Base-by-base conservation (phyloP, 2,888 invertebrate species). In the Aphidoletes aphidimyza region DNA sequence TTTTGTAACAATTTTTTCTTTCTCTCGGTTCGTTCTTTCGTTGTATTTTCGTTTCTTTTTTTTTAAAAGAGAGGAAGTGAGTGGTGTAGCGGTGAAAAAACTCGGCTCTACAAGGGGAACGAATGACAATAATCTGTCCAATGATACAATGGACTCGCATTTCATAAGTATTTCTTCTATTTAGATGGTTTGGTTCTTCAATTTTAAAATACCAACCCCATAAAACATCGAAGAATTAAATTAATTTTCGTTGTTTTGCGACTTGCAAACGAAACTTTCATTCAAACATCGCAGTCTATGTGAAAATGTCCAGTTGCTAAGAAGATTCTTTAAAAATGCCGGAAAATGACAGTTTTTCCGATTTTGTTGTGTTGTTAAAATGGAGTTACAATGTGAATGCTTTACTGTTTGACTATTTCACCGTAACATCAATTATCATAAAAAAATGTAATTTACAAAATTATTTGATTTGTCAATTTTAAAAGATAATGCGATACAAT, bases 171-270 rank as follows among this genome's bases (percentile, higher is more conserved):
- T 30, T 69, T 30, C 34, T 26, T 69, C 69, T 30, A 69, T 69
- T 69, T 30, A 69, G 69, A 30, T 69, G 69, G 6, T 69, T 14
- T 30, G 30, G 30, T 30, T 14, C 26, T 30, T 30, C n/a, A n/a
- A 69, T 69, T 69, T 69, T 14, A 69, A 54, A 69, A 69, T 17
- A 9, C 26, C 26, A 69, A 69, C 30, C n/a, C 69, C 69, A 69
- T 69, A 69, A 30, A 69, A 69, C 9, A 69, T 30, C n/a, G 69
- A 69, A 69, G 34, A 69, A 69, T 69, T 69, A 30, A 69, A 69
- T 69, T 26, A 69, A 69, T 69, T 69, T 69, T 69, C 69, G 30
- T 69, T 69, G 69, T 69, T 69, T 69, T 30, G 69, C 69, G 14
- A 22, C 30, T 11, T 26, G 30, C 30, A 42, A 42, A 22, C 47